Evolutionary conservation across 2,113 vertebrate species (phyloP).

Genomic region (Equus quagga): DNA sequence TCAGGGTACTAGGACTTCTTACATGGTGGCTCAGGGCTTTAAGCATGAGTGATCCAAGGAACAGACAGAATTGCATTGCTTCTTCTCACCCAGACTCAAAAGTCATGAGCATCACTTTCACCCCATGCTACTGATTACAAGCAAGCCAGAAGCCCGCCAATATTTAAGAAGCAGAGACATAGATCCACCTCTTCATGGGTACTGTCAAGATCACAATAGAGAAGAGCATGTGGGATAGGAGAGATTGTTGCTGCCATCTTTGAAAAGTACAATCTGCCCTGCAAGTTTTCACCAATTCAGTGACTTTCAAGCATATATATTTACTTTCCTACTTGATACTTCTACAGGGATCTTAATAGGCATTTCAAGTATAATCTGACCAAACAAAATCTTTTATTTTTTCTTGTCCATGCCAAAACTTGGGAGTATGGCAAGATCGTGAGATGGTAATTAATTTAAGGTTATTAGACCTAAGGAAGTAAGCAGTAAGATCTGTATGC

Average conservation of each 20-base stretch:
- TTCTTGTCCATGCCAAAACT: not conserved
- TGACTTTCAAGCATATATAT: not conserved
- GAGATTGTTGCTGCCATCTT: not conserved
- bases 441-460: not conserved
- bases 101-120: not conserved
- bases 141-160: not conserved
- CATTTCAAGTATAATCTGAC: not conserved
- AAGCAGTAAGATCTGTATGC: not conserved
- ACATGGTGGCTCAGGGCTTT: not conserved
- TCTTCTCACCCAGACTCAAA: not conserved
- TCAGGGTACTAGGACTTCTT: not conserved
- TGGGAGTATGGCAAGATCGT: not conserved
- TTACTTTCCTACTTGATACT: not conserved
- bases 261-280: not conserved
- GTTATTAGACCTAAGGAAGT: not conserved
- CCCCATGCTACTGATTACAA: not conserved
- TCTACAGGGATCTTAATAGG: not conserved
- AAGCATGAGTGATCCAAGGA: not conserved
- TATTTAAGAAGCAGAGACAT: not conserved
- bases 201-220: not conserved
- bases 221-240: not conserved
- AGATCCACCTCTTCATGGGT: not conserved
- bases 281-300: not conserved
- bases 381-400: not conserved
- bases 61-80: not conserved